Base-by-base conservation (phyloP, 2,113 vertebrate species). In the Myocastor coypus region DNA sequence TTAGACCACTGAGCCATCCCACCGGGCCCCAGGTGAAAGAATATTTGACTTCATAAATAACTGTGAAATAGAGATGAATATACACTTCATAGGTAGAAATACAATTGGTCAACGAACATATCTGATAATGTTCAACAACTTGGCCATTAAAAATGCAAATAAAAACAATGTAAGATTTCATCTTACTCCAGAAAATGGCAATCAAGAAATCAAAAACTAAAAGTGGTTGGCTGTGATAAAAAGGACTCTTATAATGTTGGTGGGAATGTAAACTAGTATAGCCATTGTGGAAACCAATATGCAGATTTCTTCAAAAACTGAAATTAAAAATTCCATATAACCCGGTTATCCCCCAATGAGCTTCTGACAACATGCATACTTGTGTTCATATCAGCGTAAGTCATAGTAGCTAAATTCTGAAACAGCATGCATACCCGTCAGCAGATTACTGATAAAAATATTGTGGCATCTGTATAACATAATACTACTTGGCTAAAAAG, bases 11-110 rank as follows among this genome's bases (percentile, higher is more conserved):
- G n/a, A n/a, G n/a, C n/a, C n/a, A n/a, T n/a, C n/a, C n/a, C n/a
- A n/a, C n/a, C n/a, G n/a, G n/a, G n/a, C n/a, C n/a, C n/a, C n/a
- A n/a, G 22, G 26, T 34, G n/a, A 87, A n/a, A 63, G 14, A 63
- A 69, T 83, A 55, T 83, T 91, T 69, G 37, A 37, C 17, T 69
- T 69, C 78, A 75, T 73, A 83, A 95, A 94, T 46, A 95, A 83
- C 17, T 89, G 10, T 0, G 83, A 77, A 95, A 78, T 34, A 85
- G 20, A 73, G n/a, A 73, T 40, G 69, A 40, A 24, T 3, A 73
- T 3, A 24, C 20, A 40, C 69, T 40, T 73, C 69, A 40, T 10
- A 40, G 68, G 19, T 9, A 73, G 37, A 73, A 73, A 22, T 26
- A 26, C 69, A 73, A 5, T n/a, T 73, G 19, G 37, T 40, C 20